Percentiles rank a stretch among this genome's conserved stretches.
Evolutionary conservation across 2,888 invertebrate species (phyloP).

Genomic region (Ariolimax columbianus): DNA sequence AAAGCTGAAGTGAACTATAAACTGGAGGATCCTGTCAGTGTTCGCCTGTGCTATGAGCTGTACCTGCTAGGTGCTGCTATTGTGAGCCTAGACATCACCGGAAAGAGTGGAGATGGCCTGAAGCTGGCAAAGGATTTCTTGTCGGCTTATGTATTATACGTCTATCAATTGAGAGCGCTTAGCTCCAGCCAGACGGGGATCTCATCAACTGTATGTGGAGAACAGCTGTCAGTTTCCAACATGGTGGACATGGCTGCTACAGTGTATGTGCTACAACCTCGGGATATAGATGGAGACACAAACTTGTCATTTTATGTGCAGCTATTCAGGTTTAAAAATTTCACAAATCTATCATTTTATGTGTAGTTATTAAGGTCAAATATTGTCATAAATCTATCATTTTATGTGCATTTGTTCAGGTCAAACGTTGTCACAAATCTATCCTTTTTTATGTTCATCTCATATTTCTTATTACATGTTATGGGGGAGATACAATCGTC

Average conservation of each 20-base stretch:
- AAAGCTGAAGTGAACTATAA: neutral
- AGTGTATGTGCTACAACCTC: constrained; percentile 19
- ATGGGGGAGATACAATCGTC: too few relatives aligned
- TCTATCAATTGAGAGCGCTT: neutral
- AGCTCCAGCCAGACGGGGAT: neutral
- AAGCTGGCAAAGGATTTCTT: constrained; percentile 38
- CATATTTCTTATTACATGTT: too few relatives aligned
- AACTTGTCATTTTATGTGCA: constrained; percentile 31
- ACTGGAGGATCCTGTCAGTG: neutral
- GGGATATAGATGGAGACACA: constrained; percentile 17
- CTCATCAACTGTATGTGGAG: neutral
- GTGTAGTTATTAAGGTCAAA: too few relatives aligned
- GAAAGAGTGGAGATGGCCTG: constrained; percentile 20
- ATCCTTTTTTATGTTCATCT: too few relatives aligned
- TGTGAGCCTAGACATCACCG: neutral
- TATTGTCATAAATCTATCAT: too few relatives aligned
- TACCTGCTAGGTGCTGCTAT: constrained; percentile 30
- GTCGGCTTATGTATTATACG: neutral
- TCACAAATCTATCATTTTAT: too few relatives aligned
- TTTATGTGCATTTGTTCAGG: too few relatives aligned
- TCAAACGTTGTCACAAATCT: too few relatives aligned
- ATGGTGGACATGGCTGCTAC: constrained; percentile 10
- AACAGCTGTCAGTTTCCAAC: neutral
- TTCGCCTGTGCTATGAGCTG: constrained; percentile 1
- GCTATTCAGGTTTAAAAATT: constrained; percentile 24